These are phyloP conservation scores for Crossaster papposus DNA, from an alignment of 53 echinoderm and acorn worm species.

Conservation along the genomic window DNA sequence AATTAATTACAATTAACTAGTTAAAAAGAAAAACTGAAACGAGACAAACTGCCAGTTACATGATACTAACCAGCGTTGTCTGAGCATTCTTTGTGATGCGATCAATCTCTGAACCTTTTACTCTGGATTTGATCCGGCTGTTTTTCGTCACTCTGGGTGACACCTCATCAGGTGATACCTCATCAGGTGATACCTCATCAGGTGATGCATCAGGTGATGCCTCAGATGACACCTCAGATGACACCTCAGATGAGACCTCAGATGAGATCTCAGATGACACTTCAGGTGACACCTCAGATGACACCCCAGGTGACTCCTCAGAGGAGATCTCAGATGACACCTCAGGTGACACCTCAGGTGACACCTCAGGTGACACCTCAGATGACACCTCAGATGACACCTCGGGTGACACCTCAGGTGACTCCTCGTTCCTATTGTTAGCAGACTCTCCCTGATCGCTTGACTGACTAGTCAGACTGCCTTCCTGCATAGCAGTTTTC, in stretches of 20 bases:
- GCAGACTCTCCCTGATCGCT: not conserved
- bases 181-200: too few relatives aligned
- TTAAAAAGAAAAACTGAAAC: too few relatives aligned
- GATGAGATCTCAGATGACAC: too few relatives aligned
- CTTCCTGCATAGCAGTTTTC: not conserved
- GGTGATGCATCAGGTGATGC: too few relatives aligned
- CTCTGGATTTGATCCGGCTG: slow-evolving; percentile 59
- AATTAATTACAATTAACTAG: not conserved
- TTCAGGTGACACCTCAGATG: not conserved
- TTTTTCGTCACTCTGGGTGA: slow-evolving; percentile 36
- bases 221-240: slow-evolving; percentile 24
- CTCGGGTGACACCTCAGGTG: slow-evolving; percentile 29
- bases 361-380: slow-evolving; percentile 35
- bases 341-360: slow-evolving; percentile 28
- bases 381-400: too few relatives aligned
- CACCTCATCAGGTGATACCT: too few relatives aligned
- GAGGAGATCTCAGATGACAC: too few relatives aligned
- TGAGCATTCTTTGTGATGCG: slow-evolving; percentile 57
- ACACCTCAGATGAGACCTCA: too few relatives aligned
- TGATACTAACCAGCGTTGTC: slow-evolving; percentile 51
- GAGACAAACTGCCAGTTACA: not conserved
- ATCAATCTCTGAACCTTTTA: slow-evolving; percentile 49
- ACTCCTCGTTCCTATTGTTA: not conserved
- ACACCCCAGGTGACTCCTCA: not conserved
- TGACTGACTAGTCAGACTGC: not conserved